These are phyloP conservation scores for Nemoura dubitans DNA, from an alignment of 2,888 invertebrate species.

Conservation along the genomic window DNA sequence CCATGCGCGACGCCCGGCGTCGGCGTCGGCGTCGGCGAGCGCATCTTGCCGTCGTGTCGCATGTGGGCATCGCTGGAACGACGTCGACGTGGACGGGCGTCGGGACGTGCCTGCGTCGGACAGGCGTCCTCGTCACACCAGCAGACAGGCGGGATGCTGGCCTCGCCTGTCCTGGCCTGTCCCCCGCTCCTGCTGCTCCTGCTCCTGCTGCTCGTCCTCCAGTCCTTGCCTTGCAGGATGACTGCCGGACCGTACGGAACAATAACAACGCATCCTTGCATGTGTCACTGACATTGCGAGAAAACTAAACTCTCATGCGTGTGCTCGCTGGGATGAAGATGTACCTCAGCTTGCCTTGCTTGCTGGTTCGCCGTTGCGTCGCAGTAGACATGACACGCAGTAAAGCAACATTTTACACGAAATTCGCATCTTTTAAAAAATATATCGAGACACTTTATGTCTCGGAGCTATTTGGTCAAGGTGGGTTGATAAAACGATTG, in stretches of 20 bases:
- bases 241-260: neutral
- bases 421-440: too few species aligned
- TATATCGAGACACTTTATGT: too few species aligned
- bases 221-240: neutral
- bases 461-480: too few species aligned
- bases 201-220: neutral
- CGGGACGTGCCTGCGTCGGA: conserved; percentile 17
- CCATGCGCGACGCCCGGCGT: neutral
- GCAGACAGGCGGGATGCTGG: conserved; percentile 28
- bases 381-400: too few species aligned
- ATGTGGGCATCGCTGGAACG: neutral
- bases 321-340: neutral
- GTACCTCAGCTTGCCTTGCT: neutral
- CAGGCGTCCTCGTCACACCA: conserved; percentile 7
- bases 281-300: neutral
- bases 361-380: neutral
- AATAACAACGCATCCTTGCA: neutral
- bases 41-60: neutral
- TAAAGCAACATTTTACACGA: too few species aligned
- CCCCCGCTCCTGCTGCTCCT: neutral
- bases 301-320: neutral
- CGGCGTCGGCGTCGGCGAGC: neutral
- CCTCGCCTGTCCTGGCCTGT: neutral
- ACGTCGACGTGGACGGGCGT: conserved; percentile 14
- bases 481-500: too few species aligned